Conservation (phyloP, 35 echinoderm and acorn worm genomes). For the Hemicentrotus pulcherrimus region DNA sequence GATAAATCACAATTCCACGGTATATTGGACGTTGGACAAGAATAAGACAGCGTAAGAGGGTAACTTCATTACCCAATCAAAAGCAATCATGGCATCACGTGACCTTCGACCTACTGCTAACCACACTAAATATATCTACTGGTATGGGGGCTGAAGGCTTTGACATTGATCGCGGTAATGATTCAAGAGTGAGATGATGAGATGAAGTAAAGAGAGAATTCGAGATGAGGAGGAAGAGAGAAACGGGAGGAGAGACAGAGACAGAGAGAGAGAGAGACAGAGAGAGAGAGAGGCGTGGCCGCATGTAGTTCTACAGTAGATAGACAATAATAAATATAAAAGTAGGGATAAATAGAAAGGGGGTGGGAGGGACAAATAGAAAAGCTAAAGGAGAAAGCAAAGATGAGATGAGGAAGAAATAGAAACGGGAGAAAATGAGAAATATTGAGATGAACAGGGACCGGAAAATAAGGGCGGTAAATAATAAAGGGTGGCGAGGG, state of each 20-base stretch:
- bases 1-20: not conserved
- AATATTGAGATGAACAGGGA: no score
- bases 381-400: not conserved
- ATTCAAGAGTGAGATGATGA: not conserved
- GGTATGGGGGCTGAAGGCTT: not conserved
- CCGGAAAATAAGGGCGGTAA: not conserved
- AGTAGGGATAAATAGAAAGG: not conserved
- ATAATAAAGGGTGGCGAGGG: no score
- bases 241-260: not conserved
- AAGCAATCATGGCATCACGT: not conserved
- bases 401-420: conserved; percentile 6
- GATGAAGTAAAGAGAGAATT: not conserved
- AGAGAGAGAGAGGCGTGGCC: not conserved
- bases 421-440: not conserved
- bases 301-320: no score
- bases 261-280: no score
- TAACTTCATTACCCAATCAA: not conserved
- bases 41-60: not conserved
- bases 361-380: not conserved
- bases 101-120: not conserved
- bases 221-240: not conserved
- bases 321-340: no score
- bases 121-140: not conserved
- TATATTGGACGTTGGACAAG: not conserved
- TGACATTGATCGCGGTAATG: not conserved